Conservation (phyloP, 2,113 vertebrate genomes). For the Catagonus wagneri region DNA sequence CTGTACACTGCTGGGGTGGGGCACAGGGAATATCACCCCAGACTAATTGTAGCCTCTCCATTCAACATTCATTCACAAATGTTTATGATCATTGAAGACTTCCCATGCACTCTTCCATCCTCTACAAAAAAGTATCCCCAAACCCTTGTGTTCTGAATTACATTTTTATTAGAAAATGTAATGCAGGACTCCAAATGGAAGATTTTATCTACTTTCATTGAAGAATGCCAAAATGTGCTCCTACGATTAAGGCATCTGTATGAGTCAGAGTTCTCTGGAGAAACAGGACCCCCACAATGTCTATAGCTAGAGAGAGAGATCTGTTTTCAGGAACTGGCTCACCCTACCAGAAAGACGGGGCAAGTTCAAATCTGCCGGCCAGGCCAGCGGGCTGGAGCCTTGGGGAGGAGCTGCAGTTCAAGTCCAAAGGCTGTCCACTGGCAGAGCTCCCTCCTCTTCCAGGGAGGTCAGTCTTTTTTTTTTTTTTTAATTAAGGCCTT, state of each 20-base stretch:
- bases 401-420: no score
- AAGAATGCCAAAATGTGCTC: constrained; percentile 61
- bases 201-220: constrained; percentile 42
- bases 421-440: background rate
- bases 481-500: background rate
- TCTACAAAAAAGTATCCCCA: background rate
- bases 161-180: constrained; percentile 60
- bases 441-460: background rate
- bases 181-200: constrained; percentile 38
- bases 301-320: background rate
- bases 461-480: background rate
- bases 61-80: background rate
- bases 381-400: background rate
- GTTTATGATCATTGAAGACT: background rate
- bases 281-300: background rate
- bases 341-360: rapidly evolving
- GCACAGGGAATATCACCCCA: background rate
- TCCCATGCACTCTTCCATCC: background rate
- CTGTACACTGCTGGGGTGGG: background rate
- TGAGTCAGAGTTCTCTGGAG: background rate
- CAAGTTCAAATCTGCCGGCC: background rate
- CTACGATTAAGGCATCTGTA: constrained; percentile 31
- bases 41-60: constrained; percentile 20
- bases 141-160: background rate
- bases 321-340: background rate